These are phyloP conservation scores for Gallinago solitaria DNA, from an alignment of 2,797 vertebrate genomes.

Conservation along the genomic window DNA sequence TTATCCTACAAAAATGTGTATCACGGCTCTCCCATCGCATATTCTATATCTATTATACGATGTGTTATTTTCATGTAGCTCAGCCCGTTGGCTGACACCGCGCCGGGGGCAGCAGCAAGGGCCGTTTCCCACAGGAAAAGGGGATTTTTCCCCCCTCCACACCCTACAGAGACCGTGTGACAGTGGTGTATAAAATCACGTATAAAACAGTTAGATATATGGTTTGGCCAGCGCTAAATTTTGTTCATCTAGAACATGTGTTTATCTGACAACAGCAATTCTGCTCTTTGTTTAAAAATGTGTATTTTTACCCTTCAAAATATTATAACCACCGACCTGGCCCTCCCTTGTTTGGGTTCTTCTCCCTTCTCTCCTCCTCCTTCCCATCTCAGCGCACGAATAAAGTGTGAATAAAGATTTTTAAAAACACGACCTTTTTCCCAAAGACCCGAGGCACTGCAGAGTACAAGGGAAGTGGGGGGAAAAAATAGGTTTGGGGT, in stretches of 20 bases:
- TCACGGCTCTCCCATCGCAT: too few species aligned
- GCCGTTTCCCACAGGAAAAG: slow-evolving; percentile 26
- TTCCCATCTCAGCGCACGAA: background rate
- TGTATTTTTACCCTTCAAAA: slow-evolving; percentile 6
- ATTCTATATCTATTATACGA: too few species aligned
- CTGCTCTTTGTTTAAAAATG: background rate
- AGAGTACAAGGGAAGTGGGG: too few species aligned
- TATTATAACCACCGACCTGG: background rate
- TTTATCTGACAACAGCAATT: slow-evolving; percentile 17
- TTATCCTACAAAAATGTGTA: too few species aligned
- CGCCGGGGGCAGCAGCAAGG: slow-evolving; percentile 32
- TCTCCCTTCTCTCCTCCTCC: background rate
- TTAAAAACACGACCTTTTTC: too few species aligned
- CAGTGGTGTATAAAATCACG: background rate
- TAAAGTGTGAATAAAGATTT: background rate
- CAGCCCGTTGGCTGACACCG: background rate
- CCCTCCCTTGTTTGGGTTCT: background rate
- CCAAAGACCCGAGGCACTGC: too few species aligned
- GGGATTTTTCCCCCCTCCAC: background rate
- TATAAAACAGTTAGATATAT: background rate
- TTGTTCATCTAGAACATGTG: background rate
- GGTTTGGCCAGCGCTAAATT: background rate
- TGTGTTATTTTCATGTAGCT: background rate
- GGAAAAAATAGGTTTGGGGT: too few species aligned
- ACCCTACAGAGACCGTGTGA: background rate